These are phyloP conservation scores for Macrophya annulata DNA, from an alignment of 2,888 invertebrate genomes.

Conservation along the genomic window DNA sequence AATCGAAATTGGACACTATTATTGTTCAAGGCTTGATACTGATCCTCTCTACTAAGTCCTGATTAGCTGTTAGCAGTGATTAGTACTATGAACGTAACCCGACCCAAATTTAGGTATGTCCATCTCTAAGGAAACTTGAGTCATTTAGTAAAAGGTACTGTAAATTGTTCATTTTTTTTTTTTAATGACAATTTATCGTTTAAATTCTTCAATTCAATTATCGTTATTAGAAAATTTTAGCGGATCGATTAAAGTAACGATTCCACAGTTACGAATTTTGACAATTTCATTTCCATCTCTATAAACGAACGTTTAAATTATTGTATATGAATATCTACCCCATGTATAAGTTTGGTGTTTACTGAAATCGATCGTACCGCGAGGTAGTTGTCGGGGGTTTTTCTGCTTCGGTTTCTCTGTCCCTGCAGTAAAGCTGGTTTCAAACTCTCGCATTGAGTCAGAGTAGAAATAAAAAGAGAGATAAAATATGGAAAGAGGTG, in stretches of 20 bases:
- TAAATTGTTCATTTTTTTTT: too few species aligned
- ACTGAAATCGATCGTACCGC: conserved; percentile 32
- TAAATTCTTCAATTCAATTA: too few species aligned
- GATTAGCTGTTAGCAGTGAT: conserved; percentile 43
- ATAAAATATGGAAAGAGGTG: conserved; percentile 7
- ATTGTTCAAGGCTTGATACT: conserved; percentile 18
- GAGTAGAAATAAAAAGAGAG: conserved; percentile 56
- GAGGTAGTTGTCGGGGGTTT: not conserved
- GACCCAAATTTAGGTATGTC: not conserved
- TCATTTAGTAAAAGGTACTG: not conserved
- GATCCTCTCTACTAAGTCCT: conserved; percentile 1
- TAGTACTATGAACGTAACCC: conserved; percentile 22
- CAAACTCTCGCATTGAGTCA: conserved; percentile 11
- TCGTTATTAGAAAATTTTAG: too few species aligned
- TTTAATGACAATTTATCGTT: not conserved
- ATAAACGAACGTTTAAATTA: not conserved
- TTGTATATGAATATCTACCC: conserved; percentile 27
- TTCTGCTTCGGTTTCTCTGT: conserved; percentile 7
- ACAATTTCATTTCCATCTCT: not conserved
- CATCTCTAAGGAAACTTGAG: not conserved
- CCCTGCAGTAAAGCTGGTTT: not conserved
- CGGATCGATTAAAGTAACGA: too few species aligned
- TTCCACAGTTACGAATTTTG: too few species aligned
- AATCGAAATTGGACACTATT: conserved; percentile 43
- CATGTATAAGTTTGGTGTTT: not conserved